Evolutionary conservation across 2,113 vertebrate genomes (phyloP).

Genomic region (Meles meles): DNA sequence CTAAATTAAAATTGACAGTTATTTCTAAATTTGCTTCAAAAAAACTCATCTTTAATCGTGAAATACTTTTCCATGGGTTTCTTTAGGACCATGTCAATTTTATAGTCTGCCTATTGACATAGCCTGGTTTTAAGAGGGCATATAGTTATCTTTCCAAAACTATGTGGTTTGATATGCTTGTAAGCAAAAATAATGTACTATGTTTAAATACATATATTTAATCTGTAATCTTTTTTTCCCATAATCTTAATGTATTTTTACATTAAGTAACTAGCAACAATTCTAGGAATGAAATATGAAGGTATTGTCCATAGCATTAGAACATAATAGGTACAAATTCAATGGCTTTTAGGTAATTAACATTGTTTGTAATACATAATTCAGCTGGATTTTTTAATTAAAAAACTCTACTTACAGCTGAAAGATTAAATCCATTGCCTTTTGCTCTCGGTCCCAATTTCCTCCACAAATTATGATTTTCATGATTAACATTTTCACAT

Average conservation of each 20-base stretch:
- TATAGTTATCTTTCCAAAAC: neutral
- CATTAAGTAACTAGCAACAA: neutral
- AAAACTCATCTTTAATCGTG: neutral
- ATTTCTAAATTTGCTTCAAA: neutral
- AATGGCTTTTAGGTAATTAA: neutral
- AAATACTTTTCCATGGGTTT: neutral
- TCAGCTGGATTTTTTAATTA: neutral
- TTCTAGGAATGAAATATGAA: slow-evolving; percentile 1
- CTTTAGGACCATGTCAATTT: neutral
- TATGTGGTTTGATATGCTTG: neutral
- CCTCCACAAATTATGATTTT: neutral
- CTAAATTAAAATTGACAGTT: neutral
- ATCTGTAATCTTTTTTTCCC: neutral
- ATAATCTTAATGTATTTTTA: neutral
- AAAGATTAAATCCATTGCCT: neutral
- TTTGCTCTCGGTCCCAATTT: neutral
- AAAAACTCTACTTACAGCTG: neutral
- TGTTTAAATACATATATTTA: neutral
- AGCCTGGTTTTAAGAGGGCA: neutral
- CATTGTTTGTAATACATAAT: neutral
- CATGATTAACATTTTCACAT: neutral
- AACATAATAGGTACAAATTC: neutral
- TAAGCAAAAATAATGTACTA: neutral
- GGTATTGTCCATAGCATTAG: neutral
- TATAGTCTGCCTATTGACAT: neutral